Base-by-base conservation (phyloP, 2,797 vertebrate genomes). In the Sphenopsis melanotis region DNA sequence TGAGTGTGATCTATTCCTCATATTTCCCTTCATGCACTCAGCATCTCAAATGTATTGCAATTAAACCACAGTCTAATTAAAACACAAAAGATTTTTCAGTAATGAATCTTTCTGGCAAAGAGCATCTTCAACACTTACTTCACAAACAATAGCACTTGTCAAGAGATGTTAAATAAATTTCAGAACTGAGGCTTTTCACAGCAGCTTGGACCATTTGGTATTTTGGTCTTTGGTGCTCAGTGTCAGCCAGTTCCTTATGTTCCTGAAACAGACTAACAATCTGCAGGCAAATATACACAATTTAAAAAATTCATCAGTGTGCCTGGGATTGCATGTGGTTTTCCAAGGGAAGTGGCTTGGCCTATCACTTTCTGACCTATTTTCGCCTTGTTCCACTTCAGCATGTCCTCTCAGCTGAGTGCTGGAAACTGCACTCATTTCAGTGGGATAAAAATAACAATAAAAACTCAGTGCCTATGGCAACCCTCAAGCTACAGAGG, bases 401-500 rank as follows among this genome's bases (percentile, higher is more conserved):
- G 64, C 63, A 81, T 68, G 92, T 93, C 69, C 85, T 94, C 85
- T 89, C 79, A 63, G 49, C 39, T 55, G 77, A 87, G 74, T 44
- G 81, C 60, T 90, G 44, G 53, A 88, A 96, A 75, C 44, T 56
- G n/a, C 23, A 37, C 61, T 72, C 60, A 22, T 50, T 63, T 92
- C 78, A 87, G 74, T 61, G 53, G 66, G 79, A 85, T 79, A 88
- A 94, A 92, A 93, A 92, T 92, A 91, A 94, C 83, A 84, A 87
- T 52, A 95, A 93, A 89, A 94, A 93, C 84, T 79, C 68, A 24
- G 63, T 61, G 89, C 96, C 88, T 91, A 68, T 70, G 94, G 92
- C 93, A 87, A 74, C 92, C 92, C 89, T 87, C 59, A 75, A 96
- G 94, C 94, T 92, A 92, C 96, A 97, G 97, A 97, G 96, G 96